Evolutionary conservation across 1,140 invertebrate species (phyloP).

Genomic region (Cherax quadricarinatus): DNA sequence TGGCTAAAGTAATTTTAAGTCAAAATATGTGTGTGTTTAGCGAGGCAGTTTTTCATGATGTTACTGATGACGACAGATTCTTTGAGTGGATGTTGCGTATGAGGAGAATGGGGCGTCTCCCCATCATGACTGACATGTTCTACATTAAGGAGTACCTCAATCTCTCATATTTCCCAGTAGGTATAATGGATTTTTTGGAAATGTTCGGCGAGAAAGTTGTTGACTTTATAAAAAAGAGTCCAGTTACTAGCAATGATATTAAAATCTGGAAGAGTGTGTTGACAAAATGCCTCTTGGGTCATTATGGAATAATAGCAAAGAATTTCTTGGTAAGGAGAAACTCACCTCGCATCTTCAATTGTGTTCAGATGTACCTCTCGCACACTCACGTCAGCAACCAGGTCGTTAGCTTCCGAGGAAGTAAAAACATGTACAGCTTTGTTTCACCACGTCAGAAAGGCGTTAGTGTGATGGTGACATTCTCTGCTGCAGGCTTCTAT

Average conservation of each 20-base stretch:
- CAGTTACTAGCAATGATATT: no score
- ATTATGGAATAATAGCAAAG: neutral
- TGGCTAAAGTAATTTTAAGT: no score
- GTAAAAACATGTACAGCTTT: neutral
- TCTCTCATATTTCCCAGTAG: no score
- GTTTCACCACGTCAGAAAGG: neutral
- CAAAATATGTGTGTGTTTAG: no score
- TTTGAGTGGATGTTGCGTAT: slow-evolving; percentile 19
- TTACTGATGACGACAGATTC: no score
- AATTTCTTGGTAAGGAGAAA: neutral
- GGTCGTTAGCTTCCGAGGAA: neutral
- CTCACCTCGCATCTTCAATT: neutral
- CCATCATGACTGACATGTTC: neutral
- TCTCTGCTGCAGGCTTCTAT: slow-evolving; percentile 11
- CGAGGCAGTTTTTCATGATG: no score
- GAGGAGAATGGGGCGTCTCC: slow-evolving; percentile 10
- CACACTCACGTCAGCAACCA: neutral
- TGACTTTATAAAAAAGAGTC: no score
- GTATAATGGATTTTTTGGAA: no score
- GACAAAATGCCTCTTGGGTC: neutral
- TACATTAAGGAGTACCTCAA: neutral
- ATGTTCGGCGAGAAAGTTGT: no score
- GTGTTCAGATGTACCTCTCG: neutral
- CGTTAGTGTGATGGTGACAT: slow-evolving; percentile 9
- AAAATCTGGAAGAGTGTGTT: no score